Percentiles rank a stretch among this genome's conserved stretches.
These are phyloP conservation scores for Polydrusus tereticollis DNA, from an alignment of 2,888 invertebrate species.

Conservation along the genomic window DNA sequence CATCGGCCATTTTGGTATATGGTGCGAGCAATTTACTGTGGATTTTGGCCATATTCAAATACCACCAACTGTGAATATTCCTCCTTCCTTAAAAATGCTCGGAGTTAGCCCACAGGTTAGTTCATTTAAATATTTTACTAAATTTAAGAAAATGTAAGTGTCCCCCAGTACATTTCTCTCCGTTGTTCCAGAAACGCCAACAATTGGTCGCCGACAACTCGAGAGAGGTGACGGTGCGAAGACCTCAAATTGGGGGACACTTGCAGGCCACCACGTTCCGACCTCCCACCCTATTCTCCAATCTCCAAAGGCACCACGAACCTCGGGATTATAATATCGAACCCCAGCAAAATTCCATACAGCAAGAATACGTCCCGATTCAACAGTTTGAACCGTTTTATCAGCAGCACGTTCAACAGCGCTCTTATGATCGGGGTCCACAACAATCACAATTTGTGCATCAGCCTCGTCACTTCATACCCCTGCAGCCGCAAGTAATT, in stretches of 20 bases:
- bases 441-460: conserved; percentile 36
- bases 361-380: conserved; percentile 41
- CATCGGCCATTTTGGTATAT: conserved; percentile 92
- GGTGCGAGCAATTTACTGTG: conserved; percentile 94
- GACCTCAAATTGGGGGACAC: conserved; percentile 63
- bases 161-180: conserved; percentile 47
- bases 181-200: conserved; percentile 65
- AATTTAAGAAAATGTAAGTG: conserved; percentile 19
- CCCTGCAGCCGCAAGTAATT: conserved; percentile 34
- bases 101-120: conserved; percentile 95
- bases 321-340: conserved; percentile 46
- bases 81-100: conserved; percentile 92
- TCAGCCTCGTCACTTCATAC: conserved; percentile 25
- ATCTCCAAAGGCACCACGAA: conserved; percentile 31
- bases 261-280: conserved; percentile 67
- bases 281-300: conserved; percentile 55
- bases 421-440: neutral
- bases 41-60: conserved; percentile 91
- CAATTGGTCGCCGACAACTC: conserved; percentile 51
- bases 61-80: conserved; percentile 83
- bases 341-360: conserved; percentile 47
- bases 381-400: conserved; percentile 44
- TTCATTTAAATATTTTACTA: neutral
- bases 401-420: conserved; percentile 1
- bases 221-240: conserved; percentile 58